Evolutionary conservation across 1,140 invertebrate genomes (phyloP).

Genomic region (Bombus polaris): DNA sequence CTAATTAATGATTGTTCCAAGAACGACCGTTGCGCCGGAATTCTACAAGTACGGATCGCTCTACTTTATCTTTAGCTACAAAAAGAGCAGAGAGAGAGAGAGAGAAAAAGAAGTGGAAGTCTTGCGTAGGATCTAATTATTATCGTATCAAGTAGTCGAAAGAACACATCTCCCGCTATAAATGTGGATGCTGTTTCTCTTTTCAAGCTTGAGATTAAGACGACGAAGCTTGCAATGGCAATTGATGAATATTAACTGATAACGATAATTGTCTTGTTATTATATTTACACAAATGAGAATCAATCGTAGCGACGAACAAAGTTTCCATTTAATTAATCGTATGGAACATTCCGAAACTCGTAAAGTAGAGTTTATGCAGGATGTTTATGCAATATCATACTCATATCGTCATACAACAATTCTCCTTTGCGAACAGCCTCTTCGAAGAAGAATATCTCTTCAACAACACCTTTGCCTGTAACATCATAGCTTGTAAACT

Average conservation of each 20-base stretch:
- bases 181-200: too few species aligned
- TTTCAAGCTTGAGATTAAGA: too few species aligned
- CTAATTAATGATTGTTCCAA: constrained; percentile 69
- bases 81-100: background rate
- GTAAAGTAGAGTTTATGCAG: background rate
- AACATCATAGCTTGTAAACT: background rate
- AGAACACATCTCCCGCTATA: background rate
- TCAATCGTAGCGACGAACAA: too few species aligned
- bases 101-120: background rate
- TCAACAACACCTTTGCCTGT: background rate
- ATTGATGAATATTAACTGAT: too few species aligned
- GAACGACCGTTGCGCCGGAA: constrained; percentile 13
- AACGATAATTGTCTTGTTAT: too few species aligned
- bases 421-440: background rate
- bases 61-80: background rate
- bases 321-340: too few species aligned
- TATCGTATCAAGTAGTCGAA: background rate
- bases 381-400: background rate
- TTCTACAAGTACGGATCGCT: background rate
- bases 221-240: too few species aligned
- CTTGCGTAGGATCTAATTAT: constrained; percentile 59
- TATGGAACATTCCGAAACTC: too few species aligned
- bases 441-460: background rate
- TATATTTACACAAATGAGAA: too few species aligned
- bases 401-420: background rate